phyloP scores from a whole-genome alignment of 2,888 invertebrate species.

The Notodonta ziczac region DNA sequence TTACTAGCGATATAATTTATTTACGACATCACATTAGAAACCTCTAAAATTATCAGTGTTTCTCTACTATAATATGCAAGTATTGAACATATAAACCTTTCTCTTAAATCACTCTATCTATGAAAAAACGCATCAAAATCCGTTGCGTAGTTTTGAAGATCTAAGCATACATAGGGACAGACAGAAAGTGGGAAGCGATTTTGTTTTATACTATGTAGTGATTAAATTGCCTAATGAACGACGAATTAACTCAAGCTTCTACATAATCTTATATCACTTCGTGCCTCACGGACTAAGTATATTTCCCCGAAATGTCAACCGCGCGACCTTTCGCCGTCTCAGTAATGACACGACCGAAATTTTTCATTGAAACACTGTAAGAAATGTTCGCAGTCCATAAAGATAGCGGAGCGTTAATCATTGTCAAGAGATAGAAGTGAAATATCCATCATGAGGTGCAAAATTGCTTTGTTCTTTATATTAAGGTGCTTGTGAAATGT shows the following conservation, averaged over 20 bases:
- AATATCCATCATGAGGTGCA: conserved; percentile 23
- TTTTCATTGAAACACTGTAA: conserved; percentile 23
- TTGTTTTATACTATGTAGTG: too few relatives aligned
- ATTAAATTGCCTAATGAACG: background rate
- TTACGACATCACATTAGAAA: too few relatives aligned
- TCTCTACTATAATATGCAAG: too few relatives aligned
- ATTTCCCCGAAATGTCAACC: conserved; percentile 23
- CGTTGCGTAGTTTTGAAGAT: too few relatives aligned
- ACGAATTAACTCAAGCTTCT: conserved; percentile 21
- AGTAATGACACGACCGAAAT: conserved; percentile 13
- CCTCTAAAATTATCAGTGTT: too few relatives aligned
- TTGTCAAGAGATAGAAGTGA: conserved; percentile 33
- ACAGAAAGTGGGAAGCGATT: too few relatives aligned
- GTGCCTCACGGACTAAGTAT: conserved; percentile 20
- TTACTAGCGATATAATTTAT: too few relatives aligned
- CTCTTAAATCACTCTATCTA: too few relatives aligned
- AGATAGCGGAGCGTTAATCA: conserved; percentile 39
- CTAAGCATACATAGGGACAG: too few relatives aligned
- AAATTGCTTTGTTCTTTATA: conserved; percentile 35
- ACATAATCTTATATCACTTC: background rate
- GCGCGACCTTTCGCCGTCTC: conserved; percentile 16
- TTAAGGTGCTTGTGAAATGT: conserved; percentile 44
- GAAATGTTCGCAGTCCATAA: conserved; percentile 28
- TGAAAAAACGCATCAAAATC: too few relatives aligned
- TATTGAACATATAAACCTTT: too few relatives aligned